Conservation (phyloP, 2,888 invertebrate genomes). For the Odontocerum albicorne region DNA sequence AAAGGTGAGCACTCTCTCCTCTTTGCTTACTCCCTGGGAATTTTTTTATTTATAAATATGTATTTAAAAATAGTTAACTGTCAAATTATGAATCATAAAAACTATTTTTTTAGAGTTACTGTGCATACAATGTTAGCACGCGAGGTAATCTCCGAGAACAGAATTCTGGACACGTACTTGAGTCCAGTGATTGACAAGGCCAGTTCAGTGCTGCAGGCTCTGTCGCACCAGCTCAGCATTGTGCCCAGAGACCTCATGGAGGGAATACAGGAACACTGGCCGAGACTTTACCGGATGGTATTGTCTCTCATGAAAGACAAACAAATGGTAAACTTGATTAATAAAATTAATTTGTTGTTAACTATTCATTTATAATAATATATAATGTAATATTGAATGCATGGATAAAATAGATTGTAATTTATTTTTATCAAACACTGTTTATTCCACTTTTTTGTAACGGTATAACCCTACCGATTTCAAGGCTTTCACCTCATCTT, state of each 20-base stretch:
- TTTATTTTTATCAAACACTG: no score
- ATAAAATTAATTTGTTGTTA: conserved; percentile 5
- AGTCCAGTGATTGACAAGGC: conserved; percentile 46
- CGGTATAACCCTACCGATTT: no score
- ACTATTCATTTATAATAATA: no score
- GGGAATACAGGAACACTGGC: conserved; percentile 44
- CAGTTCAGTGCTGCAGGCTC: conserved; percentile 43
- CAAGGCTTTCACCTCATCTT: no score
- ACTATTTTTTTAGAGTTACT: conserved; percentile 38
- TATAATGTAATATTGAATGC: no score
- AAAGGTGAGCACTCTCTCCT: no score
- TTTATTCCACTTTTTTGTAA: no score
- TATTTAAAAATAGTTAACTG: no score
- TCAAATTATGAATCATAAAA: background rate
- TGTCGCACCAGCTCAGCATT: conserved; percentile 45
- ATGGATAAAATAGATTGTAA: no score
- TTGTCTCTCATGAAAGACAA: conserved; percentile 48
- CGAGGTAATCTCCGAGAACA: conserved; percentile 51
- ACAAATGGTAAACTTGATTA: conserved; percentile 45
- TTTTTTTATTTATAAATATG: no score
- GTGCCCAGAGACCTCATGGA: conserved; percentile 41
- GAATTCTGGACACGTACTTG: conserved; percentile 49
- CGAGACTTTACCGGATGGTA: conserved; percentile 43
- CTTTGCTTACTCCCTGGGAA: no score
- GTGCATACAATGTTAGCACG: conserved; percentile 53